These are phyloP conservation scores for Scortum barcoo DNA, from an alignment of 2,113 vertebrate species.

Conservation along the genomic window DNA sequence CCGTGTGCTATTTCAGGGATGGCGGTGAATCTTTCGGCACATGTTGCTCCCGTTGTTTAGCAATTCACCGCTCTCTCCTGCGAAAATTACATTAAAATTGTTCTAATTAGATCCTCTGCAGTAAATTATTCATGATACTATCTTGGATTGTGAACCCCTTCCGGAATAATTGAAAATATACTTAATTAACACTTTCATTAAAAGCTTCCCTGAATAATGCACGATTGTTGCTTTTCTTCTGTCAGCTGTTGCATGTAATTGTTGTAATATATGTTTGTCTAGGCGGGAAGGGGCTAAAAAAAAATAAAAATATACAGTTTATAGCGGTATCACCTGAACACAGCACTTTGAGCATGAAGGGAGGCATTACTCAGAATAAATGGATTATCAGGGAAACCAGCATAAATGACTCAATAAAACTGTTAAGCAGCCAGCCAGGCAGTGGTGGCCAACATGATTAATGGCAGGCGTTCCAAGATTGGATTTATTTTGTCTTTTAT, in stretches of 20 bases:
- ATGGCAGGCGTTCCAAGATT: constrained; percentile 76
- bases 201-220: constrained; percentile 55
- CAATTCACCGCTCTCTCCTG: not conserved
- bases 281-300: constrained; percentile 17
- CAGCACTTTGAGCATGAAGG: constrained; percentile 77
- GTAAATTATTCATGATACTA: constrained; percentile 59
- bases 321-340: constrained; percentile 69
- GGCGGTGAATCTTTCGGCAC: constrained; percentile 14
- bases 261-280: constrained; percentile 60
- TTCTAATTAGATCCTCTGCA: constrained; percentile 52
- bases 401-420: constrained; percentile 83
- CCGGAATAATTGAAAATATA: constrained; percentile 69
- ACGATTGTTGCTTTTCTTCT: constrained; percentile 60
- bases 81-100: constrained; percentile 52
- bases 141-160: constrained; percentile 52
- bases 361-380: constrained; percentile 81
- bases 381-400: constrained; percentile 79
- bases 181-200: constrained; percentile 70
- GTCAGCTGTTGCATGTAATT: constrained; percentile 50
- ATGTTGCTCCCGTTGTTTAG: constrained; percentile 32
- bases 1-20: constrained; percentile 27
- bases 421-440: constrained; percentile 79
- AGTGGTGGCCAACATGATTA: constrained; percentile 79
- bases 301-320: constrained; percentile 43
- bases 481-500: constrained; percentile 85